Base-by-base conservation (phyloP, 2,797 vertebrate genomes). In the Xenopus petersii region DNA sequence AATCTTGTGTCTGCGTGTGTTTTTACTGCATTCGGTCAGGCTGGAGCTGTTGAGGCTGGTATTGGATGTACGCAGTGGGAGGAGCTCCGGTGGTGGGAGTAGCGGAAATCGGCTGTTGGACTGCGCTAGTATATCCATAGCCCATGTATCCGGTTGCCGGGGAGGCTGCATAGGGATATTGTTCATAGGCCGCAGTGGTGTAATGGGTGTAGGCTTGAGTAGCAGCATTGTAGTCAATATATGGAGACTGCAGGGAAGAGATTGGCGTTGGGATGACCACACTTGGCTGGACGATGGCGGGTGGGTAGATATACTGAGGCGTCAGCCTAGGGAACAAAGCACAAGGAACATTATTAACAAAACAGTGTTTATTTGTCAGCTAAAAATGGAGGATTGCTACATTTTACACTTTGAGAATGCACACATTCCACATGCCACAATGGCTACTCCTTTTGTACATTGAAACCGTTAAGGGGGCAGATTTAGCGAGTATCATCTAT, bases 21-120 rank as follows among this genome's bases (percentile, higher is more conserved):
- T 87, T 87, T 77, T 46, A 98, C 87, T 98, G 95, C 93, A 97
- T 94, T 73, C 96, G 90, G 87, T 97, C 96, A 0, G 96, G 94
- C 83, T 96, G 96, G 86, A 97, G 90, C 86, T 94, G 94, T 49
- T 95, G 93, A 0, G 93, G 86, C 77, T 94, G 93, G 80, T 96
- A 97, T 89, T 96, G 96, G 80, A 97, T 87, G 61, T 95, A 96
- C 49, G 95, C 78, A 0, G 91, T 71, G 64, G 89, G 88, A 42
- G 36, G 36, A 0, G 89, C 79, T 15, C 11, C 49, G 11, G 49
- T 51, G 11, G 49, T 51, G 0, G 90, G 88, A 2, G 93, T 74
- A 17, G 89, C 83, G 10, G 80, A 81, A 12, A 93, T 81, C 10
- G 90, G 87, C 1, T 93, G 80, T 67, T 94, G 89, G 0, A 94